Conservation (phyloP, 2,797 vertebrate species). For the Premnoplex brunnescens region DNA sequence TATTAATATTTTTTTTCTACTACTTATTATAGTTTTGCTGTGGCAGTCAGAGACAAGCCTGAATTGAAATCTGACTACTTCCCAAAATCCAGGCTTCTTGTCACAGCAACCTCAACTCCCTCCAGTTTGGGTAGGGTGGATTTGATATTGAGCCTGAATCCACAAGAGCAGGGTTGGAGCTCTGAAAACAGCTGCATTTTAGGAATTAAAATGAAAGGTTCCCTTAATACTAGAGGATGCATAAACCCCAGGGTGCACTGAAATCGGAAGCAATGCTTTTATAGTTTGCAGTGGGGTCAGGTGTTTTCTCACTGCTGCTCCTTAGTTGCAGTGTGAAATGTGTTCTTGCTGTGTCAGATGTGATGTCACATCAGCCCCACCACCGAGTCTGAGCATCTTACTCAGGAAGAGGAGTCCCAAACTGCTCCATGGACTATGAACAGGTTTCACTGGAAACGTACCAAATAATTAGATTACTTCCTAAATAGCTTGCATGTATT, state of each 20-base stretch:
- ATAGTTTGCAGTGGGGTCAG: neutral
- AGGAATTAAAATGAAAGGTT: neutral
- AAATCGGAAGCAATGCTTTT: accelerated
- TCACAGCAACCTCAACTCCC: neutral
- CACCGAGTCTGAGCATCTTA: neutral
- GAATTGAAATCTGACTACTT: neutral
- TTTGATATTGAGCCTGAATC: neutral
- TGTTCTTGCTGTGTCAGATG: neutral
- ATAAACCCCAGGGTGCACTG: accelerated
- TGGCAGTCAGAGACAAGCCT: neutral
- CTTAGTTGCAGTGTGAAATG: neutral
- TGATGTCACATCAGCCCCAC: neutral
- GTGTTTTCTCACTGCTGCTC: too few species aligned
- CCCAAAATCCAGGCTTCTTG: neutral
- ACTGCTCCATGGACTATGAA: neutral
- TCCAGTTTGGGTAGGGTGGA: neutral
- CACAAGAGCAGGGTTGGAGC: neutral
- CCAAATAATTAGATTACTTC: neutral
- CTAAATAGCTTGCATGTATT: neutral
- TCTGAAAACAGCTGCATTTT: neutral
- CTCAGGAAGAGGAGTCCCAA: neutral
- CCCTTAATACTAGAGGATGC: too few species aligned
- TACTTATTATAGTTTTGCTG: neutral
- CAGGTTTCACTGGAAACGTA: neutral
- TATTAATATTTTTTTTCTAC: too few species aligned